Evolutionary conservation across 2,888 invertebrate species (phyloP), one percentile per base, ranked within the genome.

Genomic region (Herminia tarsipennalis): DNA sequence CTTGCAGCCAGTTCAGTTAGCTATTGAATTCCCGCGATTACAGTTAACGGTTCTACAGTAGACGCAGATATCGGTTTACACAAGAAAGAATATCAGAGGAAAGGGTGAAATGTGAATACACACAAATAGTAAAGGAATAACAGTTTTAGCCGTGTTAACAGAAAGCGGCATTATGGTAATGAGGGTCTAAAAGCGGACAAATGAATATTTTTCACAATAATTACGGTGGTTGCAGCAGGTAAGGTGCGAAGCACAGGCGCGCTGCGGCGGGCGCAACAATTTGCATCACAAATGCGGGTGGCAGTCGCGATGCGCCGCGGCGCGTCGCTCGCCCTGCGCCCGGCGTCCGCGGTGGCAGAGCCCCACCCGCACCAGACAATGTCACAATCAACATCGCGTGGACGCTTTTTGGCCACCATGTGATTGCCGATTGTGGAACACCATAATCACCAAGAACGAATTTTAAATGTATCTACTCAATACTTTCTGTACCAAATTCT

Each of bases 331-430:
- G 70, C 65, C 66, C 66, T 54, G 70, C 70, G 61, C 58, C 51
- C 37, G 65, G 70, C 69, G 73, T 66, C 68, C 70, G 67, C 71
- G 67, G 78, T 29, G 29, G 42, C 48, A 24, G 14, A 30, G 10
- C 55, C 50, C 75, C 74, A 72, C 80, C 74, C 76, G 71, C 71
- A 73, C 65, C 82, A 84, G 83, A 91, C 91, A 91, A 91, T 91
- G 83, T 86, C 84, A 90, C 89, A 91, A 91, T 91, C 90, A 90
- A 86, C 89, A 83, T 78, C 86, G 87, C 87, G 86, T 84, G 81
- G 84, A 83, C 83, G 90, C 85, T 88, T 91, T 90, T 90, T 88
- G 83, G 83, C 73, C 81, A 83, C 76, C 71, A 78, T 82, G 78
- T 88, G 85, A 90, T 89, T 88, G 86, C 76, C 83, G 87, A 89